phyloP scores from a whole-genome alignment of 2,113 vertebrate genomes.

The Puffinus mauretanicus region DNA sequence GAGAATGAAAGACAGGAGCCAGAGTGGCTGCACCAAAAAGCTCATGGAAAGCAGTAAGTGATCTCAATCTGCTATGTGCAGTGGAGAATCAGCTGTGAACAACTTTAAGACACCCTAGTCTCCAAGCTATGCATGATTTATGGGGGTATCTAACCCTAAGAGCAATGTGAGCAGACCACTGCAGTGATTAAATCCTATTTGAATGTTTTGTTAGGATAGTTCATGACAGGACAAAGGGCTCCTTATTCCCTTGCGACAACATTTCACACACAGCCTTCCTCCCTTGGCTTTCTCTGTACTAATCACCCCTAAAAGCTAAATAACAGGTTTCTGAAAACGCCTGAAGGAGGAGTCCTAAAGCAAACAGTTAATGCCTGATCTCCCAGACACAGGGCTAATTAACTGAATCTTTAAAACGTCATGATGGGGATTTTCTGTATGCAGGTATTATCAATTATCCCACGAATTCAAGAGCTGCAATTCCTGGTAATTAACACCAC shows the following conservation, averaged over 20 bases:
- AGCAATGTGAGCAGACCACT: constrained; percentile 31
- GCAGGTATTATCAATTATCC: constrained; percentile 59
- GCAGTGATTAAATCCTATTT: constrained; percentile 62
- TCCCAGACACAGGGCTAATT: constrained; percentile 50
- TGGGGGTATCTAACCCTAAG: constrained; percentile 56
- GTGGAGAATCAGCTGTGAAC: constrained; percentile 40
- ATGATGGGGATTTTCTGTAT: constrained; percentile 53
- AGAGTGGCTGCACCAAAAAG: neutral
- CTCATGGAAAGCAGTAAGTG: constrained; percentile 14
- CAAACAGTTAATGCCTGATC: constrained; percentile 31
- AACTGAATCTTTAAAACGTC: constrained; percentile 58
- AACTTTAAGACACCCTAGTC: constrained; percentile 13
- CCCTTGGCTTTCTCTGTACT: constrained; percentile 19
- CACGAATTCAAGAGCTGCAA: constrained; percentile 20
- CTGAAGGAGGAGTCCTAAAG: constrained; percentile 45
- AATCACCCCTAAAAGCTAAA: constrained; percentile 62
- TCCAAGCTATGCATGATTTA: constrained; percentile 67
- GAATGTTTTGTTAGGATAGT: constrained; percentile 62
- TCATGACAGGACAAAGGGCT: constrained; percentile 67
- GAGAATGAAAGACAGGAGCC: neutral
- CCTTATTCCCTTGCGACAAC: constrained; percentile 21
- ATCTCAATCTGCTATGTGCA: neutral
- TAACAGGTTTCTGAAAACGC: constrained; percentile 30
- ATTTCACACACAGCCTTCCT: constrained; percentile 8
- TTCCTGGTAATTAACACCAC: neutral